A percentile compares a stretch with the other conserved stretches of the same genome.
Evolutionary conservation across 2,113 vertebrate genomes (phyloP).

Genomic region (Planiliza haematocheilus): DNA sequence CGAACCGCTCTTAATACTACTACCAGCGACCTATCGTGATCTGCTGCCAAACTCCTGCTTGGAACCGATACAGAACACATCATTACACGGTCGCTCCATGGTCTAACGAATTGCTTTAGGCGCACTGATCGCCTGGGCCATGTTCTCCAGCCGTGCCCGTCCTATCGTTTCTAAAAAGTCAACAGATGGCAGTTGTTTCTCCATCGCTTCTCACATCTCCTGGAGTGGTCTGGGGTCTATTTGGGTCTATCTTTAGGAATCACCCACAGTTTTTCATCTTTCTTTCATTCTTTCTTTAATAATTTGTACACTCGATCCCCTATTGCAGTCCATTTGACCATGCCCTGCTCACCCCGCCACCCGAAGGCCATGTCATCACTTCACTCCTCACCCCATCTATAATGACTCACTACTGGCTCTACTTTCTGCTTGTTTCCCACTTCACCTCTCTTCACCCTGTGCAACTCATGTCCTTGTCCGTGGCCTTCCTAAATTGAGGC

Average conservation of each 20-base stretch:
- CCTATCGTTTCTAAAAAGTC: conserved; percentile 47
- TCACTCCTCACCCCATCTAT: background rate
- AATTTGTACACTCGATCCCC: conserved; percentile 9
- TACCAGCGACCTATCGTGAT: conserved; percentile 31
- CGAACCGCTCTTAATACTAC: conserved; percentile 28
- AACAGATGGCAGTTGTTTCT: conserved; percentile 64
- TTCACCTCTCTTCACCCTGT: conserved; percentile 8
- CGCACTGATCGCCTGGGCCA: conserved; percentile 17
- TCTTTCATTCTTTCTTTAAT: conserved; percentile 10
- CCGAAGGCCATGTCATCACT: background rate
- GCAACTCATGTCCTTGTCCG: conserved; percentile 40
- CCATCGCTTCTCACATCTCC: conserved; percentile 29
- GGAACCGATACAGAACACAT: conserved; percentile 50
- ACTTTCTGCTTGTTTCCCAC: conserved; percentile 13
- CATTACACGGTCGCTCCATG: conserved; percentile 48
- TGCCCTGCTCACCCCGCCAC: conserved; percentile 10
- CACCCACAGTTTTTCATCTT: background rate
- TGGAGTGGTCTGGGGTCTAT: conserved; percentile 2
- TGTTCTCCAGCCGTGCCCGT: conserved; percentile 24
- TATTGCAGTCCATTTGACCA: background rate
- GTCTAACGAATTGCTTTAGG: conserved; percentile 44
- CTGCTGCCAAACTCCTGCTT: conserved; percentile 48
- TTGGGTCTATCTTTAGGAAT: conserved; percentile 24
- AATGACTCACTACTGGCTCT: conserved; percentile 15
- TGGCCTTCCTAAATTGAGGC: conserved; percentile 30